These are phyloP conservation scores for Perdita meconis DNA, from an alignment of 2,888 invertebrate genomes.

Conservation along the genomic window DNA sequence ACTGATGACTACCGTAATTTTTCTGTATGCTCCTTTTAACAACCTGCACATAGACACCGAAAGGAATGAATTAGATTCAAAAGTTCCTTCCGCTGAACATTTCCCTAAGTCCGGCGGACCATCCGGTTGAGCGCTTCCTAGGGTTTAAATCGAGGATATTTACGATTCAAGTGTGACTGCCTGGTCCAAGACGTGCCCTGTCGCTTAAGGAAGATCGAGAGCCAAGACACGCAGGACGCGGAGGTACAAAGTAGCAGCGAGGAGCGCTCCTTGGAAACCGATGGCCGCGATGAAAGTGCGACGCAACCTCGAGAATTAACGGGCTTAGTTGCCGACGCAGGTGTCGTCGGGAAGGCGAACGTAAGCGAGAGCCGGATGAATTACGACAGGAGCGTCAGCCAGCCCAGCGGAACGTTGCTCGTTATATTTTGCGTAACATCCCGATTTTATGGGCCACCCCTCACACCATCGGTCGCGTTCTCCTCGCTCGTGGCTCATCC, in stretches of 20 bases:
- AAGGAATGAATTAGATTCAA: not conserved
- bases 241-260: conserved; percentile 35
- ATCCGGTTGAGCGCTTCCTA: not conserved
- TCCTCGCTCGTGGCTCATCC: conserved; percentile 45
- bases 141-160: conserved; percentile 19
- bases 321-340: conserved; percentile 84
- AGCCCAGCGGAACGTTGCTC: conserved; percentile 78
- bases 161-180: conserved; percentile 38
- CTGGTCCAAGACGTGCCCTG: conserved; percentile 12
- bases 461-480: conserved; percentile 55
- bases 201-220: conserved; percentile 44
- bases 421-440: conserved; percentile 84
- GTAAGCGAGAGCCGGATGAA: conserved; percentile 80
- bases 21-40: too few species aligned
- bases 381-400: conserved; percentile 82
- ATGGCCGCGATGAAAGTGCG: conserved; percentile 69
- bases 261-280: conserved; percentile 59
- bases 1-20: too few species aligned
- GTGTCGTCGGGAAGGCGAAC: conserved; percentile 80
- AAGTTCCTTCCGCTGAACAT: not conserved
- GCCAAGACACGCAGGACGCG: conserved; percentile 47
- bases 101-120: not conserved
- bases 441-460: conserved; percentile 83
- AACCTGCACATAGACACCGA: not conserved
- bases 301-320: conserved; percentile 82